Percentiles rank a stretch among this genome's conserved stretches.
Evolutionary conservation across 2,113 vertebrate species (phyloP).

Genomic region (Poeciliopsis retropinna): DNA sequence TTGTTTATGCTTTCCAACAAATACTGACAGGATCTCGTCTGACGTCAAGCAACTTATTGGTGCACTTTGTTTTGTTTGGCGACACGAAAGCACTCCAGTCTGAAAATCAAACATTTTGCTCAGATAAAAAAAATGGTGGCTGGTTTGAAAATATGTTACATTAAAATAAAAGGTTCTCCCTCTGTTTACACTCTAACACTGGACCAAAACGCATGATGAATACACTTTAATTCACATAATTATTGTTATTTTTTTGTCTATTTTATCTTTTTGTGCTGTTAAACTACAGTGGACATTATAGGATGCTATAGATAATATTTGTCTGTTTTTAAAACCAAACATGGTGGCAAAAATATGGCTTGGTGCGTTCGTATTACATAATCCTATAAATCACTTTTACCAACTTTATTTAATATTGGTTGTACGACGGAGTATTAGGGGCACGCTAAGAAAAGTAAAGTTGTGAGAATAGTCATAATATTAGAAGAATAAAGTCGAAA

Average conservation of each 20-base stretch:
- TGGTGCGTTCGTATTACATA: neutral
- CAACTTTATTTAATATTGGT: neutral
- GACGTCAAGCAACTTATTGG: neutral
- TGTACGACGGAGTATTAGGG: no score
- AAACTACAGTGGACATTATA: neutral
- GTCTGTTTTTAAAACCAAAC: neutral
- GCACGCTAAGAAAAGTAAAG: no score
- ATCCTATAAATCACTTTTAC: neutral
- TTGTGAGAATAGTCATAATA: no score
- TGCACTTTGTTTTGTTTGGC: neutral
- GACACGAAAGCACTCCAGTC: conserved; percentile 40
- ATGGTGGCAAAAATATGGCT: neutral
- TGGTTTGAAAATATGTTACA: conserved; percentile 2
- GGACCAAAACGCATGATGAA: conserved; percentile 26
- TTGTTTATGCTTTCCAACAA: neutral
- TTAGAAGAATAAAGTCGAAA: no score
- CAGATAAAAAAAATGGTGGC: neutral
- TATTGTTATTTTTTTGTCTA: conserved; percentile 11
- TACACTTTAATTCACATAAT: neutral
- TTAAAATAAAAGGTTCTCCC: conserved; percentile 6
- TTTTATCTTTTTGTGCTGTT: conserved; percentile 2
- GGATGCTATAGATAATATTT: neutral
- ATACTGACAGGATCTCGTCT: neutral
- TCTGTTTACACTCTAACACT: conserved; percentile 20
- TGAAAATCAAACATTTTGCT: neutral